Evolutionary conservation across 2,888 invertebrate genomes (phyloP).

Genomic region (Augochlorella aurata): DNA sequence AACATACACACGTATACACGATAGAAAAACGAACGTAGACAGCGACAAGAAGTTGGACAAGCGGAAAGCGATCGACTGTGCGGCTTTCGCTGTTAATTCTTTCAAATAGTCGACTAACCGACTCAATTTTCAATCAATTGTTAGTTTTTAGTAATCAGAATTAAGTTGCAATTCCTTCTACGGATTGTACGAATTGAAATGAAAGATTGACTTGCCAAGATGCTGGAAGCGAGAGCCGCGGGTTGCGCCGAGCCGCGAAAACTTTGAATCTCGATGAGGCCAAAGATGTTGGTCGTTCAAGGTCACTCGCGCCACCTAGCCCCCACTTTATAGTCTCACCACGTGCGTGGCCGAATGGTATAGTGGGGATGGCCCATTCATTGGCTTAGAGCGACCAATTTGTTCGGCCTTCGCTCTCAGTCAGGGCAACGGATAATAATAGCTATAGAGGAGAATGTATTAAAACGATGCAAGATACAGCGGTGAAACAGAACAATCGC

Average conservation of each 20-base stretch:
- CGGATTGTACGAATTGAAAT: too few species aligned
- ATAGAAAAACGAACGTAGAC: background rate
- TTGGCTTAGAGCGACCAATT: background rate
- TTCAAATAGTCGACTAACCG: background rate
- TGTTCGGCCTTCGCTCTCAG: background rate
- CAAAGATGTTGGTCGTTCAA: slow-evolving; percentile 11
- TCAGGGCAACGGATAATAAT: background rate
- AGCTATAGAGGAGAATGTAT: background rate
- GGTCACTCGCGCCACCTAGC: background rate
- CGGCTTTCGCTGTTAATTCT: background rate
- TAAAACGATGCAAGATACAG: background rate
- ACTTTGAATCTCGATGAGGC: background rate
- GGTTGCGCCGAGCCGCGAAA: background rate
- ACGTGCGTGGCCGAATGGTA: background rate
- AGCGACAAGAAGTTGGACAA: background rate
- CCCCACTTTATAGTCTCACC: background rate
- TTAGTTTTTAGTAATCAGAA: too few species aligned
- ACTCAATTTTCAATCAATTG: too few species aligned
- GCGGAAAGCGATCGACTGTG: background rate
- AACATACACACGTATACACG: background rate
- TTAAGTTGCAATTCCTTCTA: too few species aligned
- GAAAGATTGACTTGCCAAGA: too few species aligned
- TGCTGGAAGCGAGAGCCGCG: background rate
- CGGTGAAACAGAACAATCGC: background rate
- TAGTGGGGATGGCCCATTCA: too few species aligned